Evolutionary conservation across 2,888 invertebrate genomes (phyloP).

Genomic region (Gisinianus flammeolus): DNA sequence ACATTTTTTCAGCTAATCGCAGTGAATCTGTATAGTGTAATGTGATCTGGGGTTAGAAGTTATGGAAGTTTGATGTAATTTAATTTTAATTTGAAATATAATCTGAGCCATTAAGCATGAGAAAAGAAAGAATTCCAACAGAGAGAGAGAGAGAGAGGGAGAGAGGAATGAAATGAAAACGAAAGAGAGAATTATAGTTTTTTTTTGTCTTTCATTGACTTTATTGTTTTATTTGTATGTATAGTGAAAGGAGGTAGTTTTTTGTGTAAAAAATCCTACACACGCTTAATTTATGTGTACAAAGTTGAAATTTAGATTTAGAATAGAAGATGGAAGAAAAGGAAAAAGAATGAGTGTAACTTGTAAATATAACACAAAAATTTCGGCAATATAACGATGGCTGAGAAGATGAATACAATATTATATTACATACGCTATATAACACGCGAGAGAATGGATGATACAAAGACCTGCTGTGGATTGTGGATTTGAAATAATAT

Average conservation of each 20-base stretch:
- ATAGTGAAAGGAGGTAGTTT: no score
- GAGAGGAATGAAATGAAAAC: not conserved
- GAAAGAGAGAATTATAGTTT: not conserved
- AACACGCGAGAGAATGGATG: no score
- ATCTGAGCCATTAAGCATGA: not conserved
- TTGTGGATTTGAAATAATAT: no score
- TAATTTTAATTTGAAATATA: conserved; percentile 7
- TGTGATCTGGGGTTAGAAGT: no score
- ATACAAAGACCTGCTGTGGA: no score
- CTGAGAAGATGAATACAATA: not conserved
- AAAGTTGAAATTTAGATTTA: not conserved
- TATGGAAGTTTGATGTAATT: no score
- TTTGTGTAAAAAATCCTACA: no score
- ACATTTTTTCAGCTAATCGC: no score
- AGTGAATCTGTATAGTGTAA: no score
- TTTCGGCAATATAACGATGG: not conserved
- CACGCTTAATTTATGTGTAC: no score
- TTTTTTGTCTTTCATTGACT: not conserved
- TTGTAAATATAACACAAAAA: no score
- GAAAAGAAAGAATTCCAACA: not conserved
- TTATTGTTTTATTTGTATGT: no score
- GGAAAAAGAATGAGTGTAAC: not conserved
- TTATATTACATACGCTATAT: not conserved
- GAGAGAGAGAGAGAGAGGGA: not conserved
- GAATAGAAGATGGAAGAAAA: not conserved